Percentiles rank a stretch among this genome's conserved stretches.
phyloP scores from a whole-genome alignment of 1,140 invertebrate genomes.

The Nasonia longicornis region DNA sequence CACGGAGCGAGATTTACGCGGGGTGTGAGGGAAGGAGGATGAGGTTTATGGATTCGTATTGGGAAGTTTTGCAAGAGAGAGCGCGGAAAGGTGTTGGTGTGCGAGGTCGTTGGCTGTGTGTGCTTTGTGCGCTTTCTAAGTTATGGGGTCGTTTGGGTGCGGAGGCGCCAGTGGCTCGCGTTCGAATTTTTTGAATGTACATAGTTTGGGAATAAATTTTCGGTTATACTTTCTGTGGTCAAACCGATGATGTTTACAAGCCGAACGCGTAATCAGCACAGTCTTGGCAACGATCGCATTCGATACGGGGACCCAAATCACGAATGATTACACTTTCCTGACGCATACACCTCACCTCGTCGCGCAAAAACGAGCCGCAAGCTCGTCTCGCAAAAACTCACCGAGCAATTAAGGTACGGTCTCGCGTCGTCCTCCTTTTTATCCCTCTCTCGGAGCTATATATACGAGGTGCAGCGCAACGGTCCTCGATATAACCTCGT shows the following conservation, averaged over 20 bases:
- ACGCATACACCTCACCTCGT: neutral
- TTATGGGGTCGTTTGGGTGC: conserved; percentile 2
- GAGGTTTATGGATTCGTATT: conserved; percentile 15
- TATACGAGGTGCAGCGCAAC: neutral
- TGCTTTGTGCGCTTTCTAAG: neutral
- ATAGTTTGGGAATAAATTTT: neutral
- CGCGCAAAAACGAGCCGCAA: neutral
- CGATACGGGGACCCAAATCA: neutral
- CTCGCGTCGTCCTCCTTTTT: neutral
- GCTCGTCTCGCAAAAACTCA: neutral
- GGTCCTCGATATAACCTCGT: conserved; percentile 12
- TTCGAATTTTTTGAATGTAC: neutral
- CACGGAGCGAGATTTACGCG: neutral
- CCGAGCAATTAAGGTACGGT: conserved; percentile 7
- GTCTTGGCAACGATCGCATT: neutral
- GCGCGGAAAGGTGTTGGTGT: neutral
- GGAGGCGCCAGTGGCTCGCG: neutral
- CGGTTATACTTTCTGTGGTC: neutral
- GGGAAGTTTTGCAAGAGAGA: neutral
- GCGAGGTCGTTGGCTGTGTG: neutral
- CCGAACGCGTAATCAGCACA: neutral
- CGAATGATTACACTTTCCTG: neutral
- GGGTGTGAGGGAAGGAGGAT: neutral
- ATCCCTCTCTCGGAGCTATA: neutral
- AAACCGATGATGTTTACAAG: neutral